Percentiles rank a stretch among this genome's conserved stretches.
Evolutionary conservation across 2,888 invertebrate genomes (phyloP).

Genomic region (Chaitophorus viminalis): DNA sequence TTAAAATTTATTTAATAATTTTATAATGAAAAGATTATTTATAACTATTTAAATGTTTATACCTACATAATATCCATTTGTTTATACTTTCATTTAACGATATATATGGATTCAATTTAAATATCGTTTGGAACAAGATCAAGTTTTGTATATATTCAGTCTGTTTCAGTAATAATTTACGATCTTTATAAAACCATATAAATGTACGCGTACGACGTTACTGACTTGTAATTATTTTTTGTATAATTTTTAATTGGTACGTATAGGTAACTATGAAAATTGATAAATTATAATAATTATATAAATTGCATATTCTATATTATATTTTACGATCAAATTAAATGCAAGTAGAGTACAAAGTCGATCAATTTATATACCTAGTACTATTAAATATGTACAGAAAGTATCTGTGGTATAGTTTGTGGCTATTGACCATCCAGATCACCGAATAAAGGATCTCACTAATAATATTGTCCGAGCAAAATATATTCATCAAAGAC

Average conservation of each 20-base stretch:
- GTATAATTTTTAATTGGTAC: slow-evolving; percentile 10
- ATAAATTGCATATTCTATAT: background rate
- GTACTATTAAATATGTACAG: no score
- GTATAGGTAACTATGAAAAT: background rate
- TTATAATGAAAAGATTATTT: no score
- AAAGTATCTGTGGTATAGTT: background rate
- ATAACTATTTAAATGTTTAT: background rate
- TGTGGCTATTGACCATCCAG: background rate
- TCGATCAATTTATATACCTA: background rate
- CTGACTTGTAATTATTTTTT: slow-evolving; percentile 21
- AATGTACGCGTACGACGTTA: background rate
- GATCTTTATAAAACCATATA: background rate
- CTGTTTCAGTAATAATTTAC: no score
- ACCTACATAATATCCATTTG: background rate
- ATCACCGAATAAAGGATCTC: no score
- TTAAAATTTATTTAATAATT: background rate
- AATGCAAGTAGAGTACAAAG: background rate
- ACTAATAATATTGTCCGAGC: no score
- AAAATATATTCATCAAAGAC: no score
- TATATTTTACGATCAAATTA: background rate
- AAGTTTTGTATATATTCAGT: background rate
- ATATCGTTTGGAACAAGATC: background rate
- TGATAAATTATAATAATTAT: slow-evolving; percentile 15
- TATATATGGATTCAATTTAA: background rate
- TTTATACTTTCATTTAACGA: background rate